Evolutionary conservation across 2,888 invertebrate species (phyloP), one percentile per base, ranked within the genome.

Genomic region (Drosophila percnosoma): DNA sequence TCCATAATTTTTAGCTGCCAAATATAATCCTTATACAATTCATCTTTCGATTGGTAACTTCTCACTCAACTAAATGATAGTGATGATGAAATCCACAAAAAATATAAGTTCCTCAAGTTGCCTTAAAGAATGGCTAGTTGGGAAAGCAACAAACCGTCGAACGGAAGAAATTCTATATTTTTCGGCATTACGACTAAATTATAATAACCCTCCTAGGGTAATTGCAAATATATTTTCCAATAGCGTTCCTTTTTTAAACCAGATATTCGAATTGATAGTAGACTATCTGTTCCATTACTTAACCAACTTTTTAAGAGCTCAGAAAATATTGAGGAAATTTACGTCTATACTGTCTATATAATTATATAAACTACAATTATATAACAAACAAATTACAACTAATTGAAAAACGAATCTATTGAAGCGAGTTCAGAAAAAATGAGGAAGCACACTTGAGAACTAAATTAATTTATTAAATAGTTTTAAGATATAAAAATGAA

Each of bases 401-500:
- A 68, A 57, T 58, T 38, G 31, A 42, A 42, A 31, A 21, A 6
- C 11, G 18, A 48, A 38, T 24, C 10, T 24, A 27, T 18, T 31
- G n/a, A 18, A 42, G 38, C 51, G 57, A 57, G 38, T 65, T 18
- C n/a, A 31, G 10, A 2, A 24, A 18, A 57, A 33, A n/a, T 18
- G 36, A 67, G 13, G 24, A 42, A 7, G 29, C 21, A 61, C 45
- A 61, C 52, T 62, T 54, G 69, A 65, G 57, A 36, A 42, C 62
- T 21, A 72, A 80, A 66, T 76, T 31, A 63, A 33, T 66, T 68
- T 66, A 80, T 72, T 62, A 68, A 67, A 73, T 48, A 58, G 40
- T 49, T 24, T 31, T 45, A 34, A 62, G 49, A 27, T 45, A 71
- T 40, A 27, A 76, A 66, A 36, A 68, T 71, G 45, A 45, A 54